Conservation (phyloP, 2,797 vertebrate genomes). For the Hapalemur alaotrensis region DNA sequence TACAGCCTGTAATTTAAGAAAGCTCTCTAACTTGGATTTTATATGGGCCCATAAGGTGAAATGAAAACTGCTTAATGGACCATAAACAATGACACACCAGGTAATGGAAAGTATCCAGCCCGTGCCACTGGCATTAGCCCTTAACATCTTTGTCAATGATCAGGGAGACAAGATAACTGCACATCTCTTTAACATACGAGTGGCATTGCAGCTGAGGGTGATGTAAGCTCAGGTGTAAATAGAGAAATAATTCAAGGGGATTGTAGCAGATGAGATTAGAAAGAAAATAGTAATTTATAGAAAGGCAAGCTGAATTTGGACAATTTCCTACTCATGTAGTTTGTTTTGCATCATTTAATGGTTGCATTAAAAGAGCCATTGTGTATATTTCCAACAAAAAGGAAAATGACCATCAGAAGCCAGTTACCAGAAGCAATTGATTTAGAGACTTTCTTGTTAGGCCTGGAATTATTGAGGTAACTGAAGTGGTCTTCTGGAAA, state of each 20-base stretch:
- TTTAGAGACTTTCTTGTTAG: not conserved
- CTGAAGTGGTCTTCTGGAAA: not conserved
- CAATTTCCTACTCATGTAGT: not conserved
- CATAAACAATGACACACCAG: conserved; percentile 46
- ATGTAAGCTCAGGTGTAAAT: not conserved
- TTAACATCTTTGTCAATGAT: conserved; percentile 64
- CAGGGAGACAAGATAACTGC: conserved; percentile 38
- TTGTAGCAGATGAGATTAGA: not conserved
- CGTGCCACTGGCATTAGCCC: conserved; percentile 31
- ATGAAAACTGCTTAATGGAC: conserved; percentile 69
- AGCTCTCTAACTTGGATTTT: conserved; percentile 28
- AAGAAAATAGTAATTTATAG: not conserved
- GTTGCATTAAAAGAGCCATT: not conserved
- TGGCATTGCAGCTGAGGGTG: not conserved
- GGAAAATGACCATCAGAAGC: not conserved
- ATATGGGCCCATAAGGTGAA: conserved; percentile 45
- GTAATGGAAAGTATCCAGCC: conserved; percentile 48
- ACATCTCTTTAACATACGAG: not conserved
- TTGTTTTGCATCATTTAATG: not conserved
- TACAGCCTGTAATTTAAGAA: conserved; percentile 28
- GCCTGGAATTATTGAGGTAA: not conserved
- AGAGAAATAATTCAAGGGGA: conserved; percentile 1
- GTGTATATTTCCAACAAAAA: not conserved
- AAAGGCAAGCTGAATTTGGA: not conserved
- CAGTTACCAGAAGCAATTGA: not conserved